These are phyloP conservation scores for Crypturellus undulatus DNA, from an alignment of 2,113 vertebrate species.

Conservation along the genomic window DNA sequence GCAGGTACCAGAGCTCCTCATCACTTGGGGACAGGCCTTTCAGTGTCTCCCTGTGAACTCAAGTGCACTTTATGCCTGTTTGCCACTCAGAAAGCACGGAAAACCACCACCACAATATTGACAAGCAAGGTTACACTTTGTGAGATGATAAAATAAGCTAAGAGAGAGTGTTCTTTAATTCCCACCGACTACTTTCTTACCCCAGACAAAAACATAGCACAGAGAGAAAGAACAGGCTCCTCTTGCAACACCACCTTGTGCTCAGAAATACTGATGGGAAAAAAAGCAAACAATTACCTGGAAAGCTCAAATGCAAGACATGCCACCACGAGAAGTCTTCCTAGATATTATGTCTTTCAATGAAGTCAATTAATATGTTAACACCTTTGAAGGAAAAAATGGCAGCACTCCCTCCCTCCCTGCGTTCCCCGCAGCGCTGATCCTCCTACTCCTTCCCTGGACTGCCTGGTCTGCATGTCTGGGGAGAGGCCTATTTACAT, in stretches of 20 bases:
- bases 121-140: background rate
- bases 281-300: background rate
- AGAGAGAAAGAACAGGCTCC: background rate
- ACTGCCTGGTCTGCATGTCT: background rate
- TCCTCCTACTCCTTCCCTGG: background rate
- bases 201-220: background rate
- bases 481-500: background rate
- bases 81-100: background rate
- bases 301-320: background rate
- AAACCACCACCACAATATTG: background rate
- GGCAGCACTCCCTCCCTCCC: background rate
- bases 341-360: background rate
- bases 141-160: conserved; percentile 12
- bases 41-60: background rate
- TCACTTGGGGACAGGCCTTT: background rate
- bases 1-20: background rate
- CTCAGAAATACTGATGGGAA: background rate
- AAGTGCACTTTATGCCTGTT: background rate
- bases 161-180: conserved; percentile 17
- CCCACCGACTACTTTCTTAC: background rate
- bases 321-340: background rate
- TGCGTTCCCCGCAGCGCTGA: background rate
- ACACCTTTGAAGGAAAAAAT: background rate
- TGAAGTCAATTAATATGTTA: background rate
- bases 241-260: background rate